These are phyloP conservation scores for Maconellicoccus hirsutus DNA, from an alignment of 1,140 invertebrate species.

Conservation along the genomic window DNA sequence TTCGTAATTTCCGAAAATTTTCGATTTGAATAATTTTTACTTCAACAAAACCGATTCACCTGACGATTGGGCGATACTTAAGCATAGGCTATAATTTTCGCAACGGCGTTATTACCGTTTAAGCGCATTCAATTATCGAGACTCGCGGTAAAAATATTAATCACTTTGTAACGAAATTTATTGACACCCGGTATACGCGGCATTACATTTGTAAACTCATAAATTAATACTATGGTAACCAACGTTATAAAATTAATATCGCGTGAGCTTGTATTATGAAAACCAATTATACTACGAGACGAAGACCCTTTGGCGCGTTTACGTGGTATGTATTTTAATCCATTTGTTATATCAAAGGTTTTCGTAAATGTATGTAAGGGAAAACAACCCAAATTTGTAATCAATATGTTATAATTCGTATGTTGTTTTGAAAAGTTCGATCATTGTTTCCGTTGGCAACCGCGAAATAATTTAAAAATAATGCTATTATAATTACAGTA, in stretches of 20 bases:
- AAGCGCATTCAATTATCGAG: background rate
- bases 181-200: background rate
- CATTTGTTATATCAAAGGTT: slow-evolving; percentile 9
- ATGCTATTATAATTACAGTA: background rate
- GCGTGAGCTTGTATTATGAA: slow-evolving; percentile 7
- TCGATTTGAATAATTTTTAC: too few species aligned
- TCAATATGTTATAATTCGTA: background rate
- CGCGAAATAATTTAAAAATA: background rate
- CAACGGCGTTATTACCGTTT: background rate
- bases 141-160: background rate
- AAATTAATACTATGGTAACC: slow-evolving; percentile 9
- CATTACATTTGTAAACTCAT: background rate
- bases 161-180: background rate
- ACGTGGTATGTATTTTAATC: background rate
- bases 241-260: slow-evolving; percentile 10
- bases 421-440: background rate
- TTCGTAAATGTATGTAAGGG: background rate
- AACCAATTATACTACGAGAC: background rate
- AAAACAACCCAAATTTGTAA: background rate
- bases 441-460: slow-evolving; percentile 7
- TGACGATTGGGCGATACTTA: too few species aligned
- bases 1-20: too few species aligned
- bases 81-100: too few species aligned
- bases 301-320: slow-evolving; percentile 3
- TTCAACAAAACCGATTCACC: too few species aligned